These are phyloP conservation scores for Synchiropus splendidus DNA, from an alignment of 2,113 vertebrate species.

Conservation along the genomic window DNA sequence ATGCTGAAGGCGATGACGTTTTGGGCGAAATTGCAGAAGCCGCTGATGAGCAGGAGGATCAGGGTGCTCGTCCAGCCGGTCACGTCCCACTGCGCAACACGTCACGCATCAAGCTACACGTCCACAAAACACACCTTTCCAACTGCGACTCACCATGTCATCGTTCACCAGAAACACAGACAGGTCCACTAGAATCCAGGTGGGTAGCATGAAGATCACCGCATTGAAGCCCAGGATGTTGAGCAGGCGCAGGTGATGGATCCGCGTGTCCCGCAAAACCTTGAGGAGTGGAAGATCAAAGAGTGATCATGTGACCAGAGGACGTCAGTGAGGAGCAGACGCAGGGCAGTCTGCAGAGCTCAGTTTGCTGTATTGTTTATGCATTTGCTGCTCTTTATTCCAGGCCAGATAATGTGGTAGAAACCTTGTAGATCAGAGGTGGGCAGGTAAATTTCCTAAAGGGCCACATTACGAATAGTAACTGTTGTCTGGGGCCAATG, in stretches of 20 bases:
- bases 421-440: no score
- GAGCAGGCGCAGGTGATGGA: conserved; percentile 88
- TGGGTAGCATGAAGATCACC: conserved; percentile 93
- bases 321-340: no score
- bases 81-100: conserved; percentile 62
- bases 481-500: no score
- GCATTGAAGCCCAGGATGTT: conserved; percentile 93
- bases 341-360: no score
- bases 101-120: not conserved
- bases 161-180: conserved; percentile 87
- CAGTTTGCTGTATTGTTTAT: no score
- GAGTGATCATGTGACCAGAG: no score
- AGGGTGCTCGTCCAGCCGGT: conserved; percentile 80
- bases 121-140: no score
- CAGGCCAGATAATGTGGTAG: no score
- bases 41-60: conserved; percentile 85
- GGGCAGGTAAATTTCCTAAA: no score
- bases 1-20: conserved; percentile 97
- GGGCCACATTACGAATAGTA: no score
- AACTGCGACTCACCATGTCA: conserved; percentile 84
- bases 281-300: conserved; percentile 27
- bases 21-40: conserved; percentile 97
- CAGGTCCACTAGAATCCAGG: conserved; percentile 91
- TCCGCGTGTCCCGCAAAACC: conserved; percentile 84
- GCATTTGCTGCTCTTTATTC: no score